Evolutionary conservation across 1,140 invertebrate species (phyloP).

Genomic region (Conopomorpha cramerella): DNA sequence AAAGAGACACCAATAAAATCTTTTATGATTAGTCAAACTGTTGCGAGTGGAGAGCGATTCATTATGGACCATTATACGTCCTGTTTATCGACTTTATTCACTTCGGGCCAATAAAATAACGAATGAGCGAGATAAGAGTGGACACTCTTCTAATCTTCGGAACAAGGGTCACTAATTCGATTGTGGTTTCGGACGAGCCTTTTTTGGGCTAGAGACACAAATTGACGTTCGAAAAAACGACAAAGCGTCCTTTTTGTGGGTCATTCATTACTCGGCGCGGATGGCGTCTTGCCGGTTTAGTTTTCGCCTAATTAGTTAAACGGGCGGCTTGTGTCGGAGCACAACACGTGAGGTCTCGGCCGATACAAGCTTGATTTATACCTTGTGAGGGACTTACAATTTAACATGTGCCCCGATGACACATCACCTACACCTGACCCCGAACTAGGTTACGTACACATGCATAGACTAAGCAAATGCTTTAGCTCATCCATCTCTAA

Average conservation of each 20-base stretch:
- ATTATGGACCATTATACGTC: conserved; percentile 57
- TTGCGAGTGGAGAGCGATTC: conserved; percentile 52
- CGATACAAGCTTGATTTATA: no score
- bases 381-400: no score
- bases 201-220: conserved; percentile 55
- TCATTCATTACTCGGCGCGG: conserved; percentile 52
- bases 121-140: conserved; percentile 55
- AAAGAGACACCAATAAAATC: conserved; percentile 50
- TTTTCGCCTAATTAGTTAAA: conserved; percentile 59
- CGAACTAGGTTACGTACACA: no score
- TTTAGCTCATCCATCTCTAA: no score
- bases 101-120: conserved; percentile 59
- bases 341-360: no score
- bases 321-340: no score
- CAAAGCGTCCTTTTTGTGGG: conserved; percentile 52
- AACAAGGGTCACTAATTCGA: conserved; percentile 61
- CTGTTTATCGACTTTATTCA: conserved; percentile 57
- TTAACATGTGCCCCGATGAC: no score
- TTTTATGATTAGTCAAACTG: conserved; percentile 58
- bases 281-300: conserved; percentile 45
- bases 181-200: conserved; percentile 54
- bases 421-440: no score
- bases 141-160: conserved; percentile 56
- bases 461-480: no score
- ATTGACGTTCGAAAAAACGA: conserved; percentile 59